phyloP scores from a whole-genome alignment of 1,140 invertebrate genomes.

The Hyles vespertilio region DNA sequence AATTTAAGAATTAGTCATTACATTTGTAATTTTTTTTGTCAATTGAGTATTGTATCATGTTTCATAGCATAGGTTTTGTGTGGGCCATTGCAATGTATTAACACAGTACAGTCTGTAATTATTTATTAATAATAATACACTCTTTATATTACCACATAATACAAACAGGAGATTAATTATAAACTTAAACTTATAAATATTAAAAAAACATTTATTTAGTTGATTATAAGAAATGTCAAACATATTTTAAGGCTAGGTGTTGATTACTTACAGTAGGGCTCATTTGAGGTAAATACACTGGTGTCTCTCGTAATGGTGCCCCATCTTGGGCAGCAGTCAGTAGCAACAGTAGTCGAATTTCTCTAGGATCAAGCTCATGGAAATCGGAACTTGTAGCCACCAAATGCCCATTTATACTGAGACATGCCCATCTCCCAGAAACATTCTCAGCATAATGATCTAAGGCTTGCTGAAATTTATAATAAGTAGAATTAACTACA shows the following conservation, averaged over 20 bases:
- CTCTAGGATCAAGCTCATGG: slow-evolving; percentile 83
- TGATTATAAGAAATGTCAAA: not conserved
- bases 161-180: too few relatives aligned
- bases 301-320: slow-evolving; percentile 83
- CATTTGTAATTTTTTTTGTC: too few relatives aligned
- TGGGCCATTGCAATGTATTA: too few relatives aligned
- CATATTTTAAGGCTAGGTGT: not conserved
- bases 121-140: too few relatives aligned
- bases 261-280: slow-evolving; percentile 83
- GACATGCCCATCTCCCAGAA: slow-evolving; percentile 86
- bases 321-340: slow-evolving; percentile 80
- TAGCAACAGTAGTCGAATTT: slow-evolving; percentile 84
- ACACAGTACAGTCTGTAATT: too few relatives aligned
- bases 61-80: too few relatives aligned
- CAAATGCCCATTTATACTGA: slow-evolving; percentile 85
- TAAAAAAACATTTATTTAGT: not conserved
- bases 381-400: slow-evolving; percentile 87
- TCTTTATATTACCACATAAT: too few relatives aligned
- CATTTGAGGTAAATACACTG: slow-evolving; percentile 88
- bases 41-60: too few relatives aligned
- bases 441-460: slow-evolving; percentile 86
- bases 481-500: too few relatives aligned
- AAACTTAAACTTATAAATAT: not conserved
- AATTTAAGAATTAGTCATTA: too few relatives aligned
- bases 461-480: slow-evolving; percentile 79